Percentiles rank a stretch among this genome's conserved stretches.
phyloP scores from a whole-genome alignment of 23 tunicate genomes.

The Ciona savignyi region DNA sequence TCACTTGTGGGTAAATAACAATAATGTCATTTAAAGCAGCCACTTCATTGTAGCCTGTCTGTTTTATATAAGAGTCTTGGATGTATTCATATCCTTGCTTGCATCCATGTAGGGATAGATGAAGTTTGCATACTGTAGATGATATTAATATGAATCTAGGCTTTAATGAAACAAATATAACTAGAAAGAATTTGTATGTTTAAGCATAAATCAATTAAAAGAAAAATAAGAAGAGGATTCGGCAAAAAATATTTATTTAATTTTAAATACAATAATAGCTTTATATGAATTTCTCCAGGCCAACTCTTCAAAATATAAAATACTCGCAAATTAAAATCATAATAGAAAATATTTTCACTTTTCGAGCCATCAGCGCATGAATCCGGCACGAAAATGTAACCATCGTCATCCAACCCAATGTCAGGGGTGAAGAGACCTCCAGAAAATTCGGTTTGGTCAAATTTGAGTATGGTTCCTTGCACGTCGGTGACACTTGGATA shows the following conservation, averaged over 20 bases:
- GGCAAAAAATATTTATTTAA: too few species aligned
- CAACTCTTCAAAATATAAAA: too few species aligned
- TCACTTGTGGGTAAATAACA: constrained; percentile 63
- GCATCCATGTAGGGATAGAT: constrained; percentile 75
- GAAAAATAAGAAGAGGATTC: too few species aligned
- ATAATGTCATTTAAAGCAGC: constrained; percentile 74
- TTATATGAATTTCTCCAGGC: too few species aligned
- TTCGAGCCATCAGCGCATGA: constrained; percentile 37
- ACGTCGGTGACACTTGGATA: constrained; percentile 5
- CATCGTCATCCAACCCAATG: constrained; percentile 46
- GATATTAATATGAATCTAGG: not conserved
- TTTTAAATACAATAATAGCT: too few species aligned
- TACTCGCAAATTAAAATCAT: too few species aligned
- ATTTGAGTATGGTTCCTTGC: constrained; percentile 18
- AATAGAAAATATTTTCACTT: too few species aligned
- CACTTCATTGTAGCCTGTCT: constrained; percentile 66
- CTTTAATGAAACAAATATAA: too few species aligned
- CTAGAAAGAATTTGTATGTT: too few species aligned
- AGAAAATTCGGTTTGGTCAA: constrained; percentile 68
- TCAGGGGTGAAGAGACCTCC: constrained; percentile 1
- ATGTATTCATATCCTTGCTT: constrained; percentile 37
- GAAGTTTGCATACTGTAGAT: constrained; percentile 51
- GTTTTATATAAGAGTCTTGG: constrained; percentile 37
- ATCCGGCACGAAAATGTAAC: constrained; percentile 75
- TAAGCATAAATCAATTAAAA: too few species aligned